Base-by-base conservation (phyloP, 1,140 invertebrate species). In the Himalopsyche phryganea region DNA sequence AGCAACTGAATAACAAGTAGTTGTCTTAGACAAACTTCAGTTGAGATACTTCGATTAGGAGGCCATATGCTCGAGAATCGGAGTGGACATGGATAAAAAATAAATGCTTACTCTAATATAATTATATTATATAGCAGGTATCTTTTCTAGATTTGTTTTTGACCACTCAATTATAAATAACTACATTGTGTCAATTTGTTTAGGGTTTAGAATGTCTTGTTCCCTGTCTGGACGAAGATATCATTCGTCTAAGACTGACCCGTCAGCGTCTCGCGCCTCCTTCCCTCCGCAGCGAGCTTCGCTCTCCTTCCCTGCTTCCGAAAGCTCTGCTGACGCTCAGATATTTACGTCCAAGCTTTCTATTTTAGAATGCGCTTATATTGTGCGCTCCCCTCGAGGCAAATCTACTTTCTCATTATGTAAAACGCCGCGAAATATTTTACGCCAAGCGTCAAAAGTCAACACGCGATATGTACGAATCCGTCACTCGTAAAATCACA, bases 341-440 rank as follows among this genome's bases (percentile, higher is more conserved):
- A 45, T 51, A 56, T 56, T 55, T 56, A 49, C 35, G 35, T 45
- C 33, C 50, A 32, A 48, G 40, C 59, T 56, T 61, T 56, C 53
- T 56, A 61, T 61, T 61, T 61, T 61, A 61, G 51, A 55, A 56
- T 52, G 52, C 32, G 44, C 38, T 32, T 36, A 18, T 48, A 33
- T 10, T 33, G 40, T 19, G 13, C 13, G 14, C 28, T 14, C 19
- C 42, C 42, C n/a, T 20, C 15, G 54, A 38, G 23, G 13, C 14
- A 40, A 50, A 50, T 55, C 52, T 41, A 40, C 47, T 61, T 61
- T 60, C 58, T 17, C 55, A 58, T 58, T 58, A 58, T 58, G 55
- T 58, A 58, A 58, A 58, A 45, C 41, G 51, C 23, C 23, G 3
- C 23, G 23, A 28, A 28, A 28, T 28, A 9, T 28, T 28, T 28